phyloP scores from a whole-genome alignment of 2,888 invertebrate species.

The Sphaeridia pumilis region DNA sequence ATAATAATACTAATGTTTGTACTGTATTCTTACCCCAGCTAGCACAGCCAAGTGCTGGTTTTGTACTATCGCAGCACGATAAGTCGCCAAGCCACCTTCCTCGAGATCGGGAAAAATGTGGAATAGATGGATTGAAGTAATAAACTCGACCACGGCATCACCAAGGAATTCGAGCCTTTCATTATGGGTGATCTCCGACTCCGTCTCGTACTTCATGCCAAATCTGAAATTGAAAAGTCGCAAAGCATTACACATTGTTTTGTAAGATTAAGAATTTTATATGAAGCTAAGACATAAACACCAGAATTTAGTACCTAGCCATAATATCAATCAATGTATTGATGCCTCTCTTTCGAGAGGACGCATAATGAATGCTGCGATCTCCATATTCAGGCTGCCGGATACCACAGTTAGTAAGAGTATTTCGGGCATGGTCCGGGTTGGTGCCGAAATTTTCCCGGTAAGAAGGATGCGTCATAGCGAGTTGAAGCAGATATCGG shows the following conservation, averaged over 20 bases:
- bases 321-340: slow-evolving; percentile 94
- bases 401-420: slow-evolving; percentile 95
- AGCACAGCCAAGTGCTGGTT: slow-evolving; percentile 93
- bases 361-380: slow-evolving; percentile 78
- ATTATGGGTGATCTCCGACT: slow-evolving; percentile 88
- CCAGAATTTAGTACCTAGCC: no score
- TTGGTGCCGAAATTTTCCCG: slow-evolving; percentile 96
- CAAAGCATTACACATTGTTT: no score
- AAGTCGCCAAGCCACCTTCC: slow-evolving; percentile 95
- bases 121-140: slow-evolving; percentile 90
- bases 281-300: no score
- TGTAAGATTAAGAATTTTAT: no score
- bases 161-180: slow-evolving; percentile 96
- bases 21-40: slow-evolving; percentile 66
- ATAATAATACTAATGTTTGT: no score
- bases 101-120: slow-evolving; percentile 92
- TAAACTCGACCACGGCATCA: slow-evolving; percentile 95
- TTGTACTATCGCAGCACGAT: slow-evolving; percentile 93
- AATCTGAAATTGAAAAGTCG: slow-evolving; percentile 49
- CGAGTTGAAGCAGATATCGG: slow-evolving; percentile 74
- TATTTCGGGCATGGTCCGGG: slow-evolving; percentile 94
- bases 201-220: slow-evolving; percentile 76
- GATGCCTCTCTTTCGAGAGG: slow-evolving; percentile 87
- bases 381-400: slow-evolving; percentile 93
- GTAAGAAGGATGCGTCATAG: slow-evolving; percentile 97